These are phyloP conservation scores for Entelurus aequoreus DNA, from an alignment of 2,113 vertebrate species.

Conservation along the genomic window DNA sequence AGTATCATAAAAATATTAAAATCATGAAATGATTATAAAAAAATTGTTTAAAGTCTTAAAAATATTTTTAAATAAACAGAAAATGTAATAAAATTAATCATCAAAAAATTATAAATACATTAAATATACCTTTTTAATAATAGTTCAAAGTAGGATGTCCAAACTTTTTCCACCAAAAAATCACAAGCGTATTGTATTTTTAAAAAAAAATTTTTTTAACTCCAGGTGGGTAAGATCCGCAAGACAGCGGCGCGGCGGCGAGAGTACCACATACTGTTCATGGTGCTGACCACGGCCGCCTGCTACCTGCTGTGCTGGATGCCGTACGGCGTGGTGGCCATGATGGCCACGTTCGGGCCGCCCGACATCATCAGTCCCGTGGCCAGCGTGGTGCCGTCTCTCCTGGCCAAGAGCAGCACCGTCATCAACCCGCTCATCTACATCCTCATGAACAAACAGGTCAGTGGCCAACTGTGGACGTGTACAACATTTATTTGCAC, in stretches of 20 bases:
- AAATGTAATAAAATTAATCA: no score
- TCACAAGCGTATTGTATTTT: not conserved
- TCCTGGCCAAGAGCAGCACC: conserved; percentile 84
- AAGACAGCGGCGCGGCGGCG: conserved; percentile 73
- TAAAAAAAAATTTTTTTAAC: no score
- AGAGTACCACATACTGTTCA: conserved; percentile 78
- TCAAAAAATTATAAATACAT: no score
- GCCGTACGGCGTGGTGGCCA: conserved; percentile 77
- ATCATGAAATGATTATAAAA: no score
- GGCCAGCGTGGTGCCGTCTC: conserved; percentile 75
- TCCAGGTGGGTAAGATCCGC: conserved; percentile 76
- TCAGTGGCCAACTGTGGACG: conserved; percentile 39
- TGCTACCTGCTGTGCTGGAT: conserved; percentile 81
- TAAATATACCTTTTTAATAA: no score
- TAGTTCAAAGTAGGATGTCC: no score
- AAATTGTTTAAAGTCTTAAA: no score
- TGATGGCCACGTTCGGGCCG: conserved; percentile 79
- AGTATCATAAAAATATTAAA: no score
- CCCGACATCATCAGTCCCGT: conserved; percentile 73
- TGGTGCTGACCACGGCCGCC: conserved; percentile 77
- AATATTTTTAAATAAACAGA: no score
- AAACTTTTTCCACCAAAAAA: no score
- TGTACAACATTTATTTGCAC: conserved; percentile 71
- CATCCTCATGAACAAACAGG: conserved; percentile 83
- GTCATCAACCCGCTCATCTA: conserved; percentile 84